These are phyloP conservation scores for Thalassophryne amazonica DNA, from an alignment of 2,797 vertebrate species.

Conservation along the genomic window DNA sequence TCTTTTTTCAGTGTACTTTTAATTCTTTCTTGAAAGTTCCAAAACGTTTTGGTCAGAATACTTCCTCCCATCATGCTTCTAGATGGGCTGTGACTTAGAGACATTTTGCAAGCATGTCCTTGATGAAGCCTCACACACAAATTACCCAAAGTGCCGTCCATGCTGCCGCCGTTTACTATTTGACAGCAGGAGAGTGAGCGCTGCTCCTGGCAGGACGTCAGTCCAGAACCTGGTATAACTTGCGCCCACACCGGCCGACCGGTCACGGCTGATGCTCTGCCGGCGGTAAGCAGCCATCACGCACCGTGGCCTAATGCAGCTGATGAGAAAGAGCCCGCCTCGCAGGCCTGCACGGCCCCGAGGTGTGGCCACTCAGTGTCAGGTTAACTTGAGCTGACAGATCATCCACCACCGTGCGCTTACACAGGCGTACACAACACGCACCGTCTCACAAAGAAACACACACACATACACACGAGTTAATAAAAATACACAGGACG, in stretches of 20 bases:
- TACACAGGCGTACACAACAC: slow-evolving; percentile 10
- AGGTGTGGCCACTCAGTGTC: slow-evolving; percentile 74
- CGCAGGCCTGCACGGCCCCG: slow-evolving; percentile 58
- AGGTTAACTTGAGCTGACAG: slow-evolving; percentile 83
- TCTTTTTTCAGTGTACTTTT: no score
- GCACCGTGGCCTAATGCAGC: slow-evolving; percentile 77
- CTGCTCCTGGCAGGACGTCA: slow-evolving; percentile 69
- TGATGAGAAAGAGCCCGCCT: slow-evolving; percentile 81
- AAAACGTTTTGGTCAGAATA: slow-evolving; percentile 44
- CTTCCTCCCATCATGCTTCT: slow-evolving; percentile 30
- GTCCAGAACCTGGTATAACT: slow-evolving; percentile 53
- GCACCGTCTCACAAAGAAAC: no score
- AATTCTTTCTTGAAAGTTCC: not conserved
- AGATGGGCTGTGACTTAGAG: slow-evolving; percentile 35
- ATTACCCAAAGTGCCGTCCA: slow-evolving; percentile 64
- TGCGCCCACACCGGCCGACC: slow-evolving; percentile 41
- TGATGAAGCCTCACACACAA: slow-evolving; percentile 57
- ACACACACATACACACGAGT: slow-evolving; percentile 29
- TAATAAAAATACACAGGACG: slow-evolving; percentile 25
- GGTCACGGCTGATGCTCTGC: slow-evolving; percentile 45
- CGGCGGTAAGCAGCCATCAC: slow-evolving; percentile 80
- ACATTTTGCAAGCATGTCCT: slow-evolving; percentile 57
- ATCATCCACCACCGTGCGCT: slow-evolving; percentile 34
- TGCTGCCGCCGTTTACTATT: slow-evolving; percentile 43
- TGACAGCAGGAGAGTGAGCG: slow-evolving; percentile 68